Evolutionary conservation across 2,113 vertebrate genomes (phyloP).

Genomic region (Phocoena sinus): DNA sequence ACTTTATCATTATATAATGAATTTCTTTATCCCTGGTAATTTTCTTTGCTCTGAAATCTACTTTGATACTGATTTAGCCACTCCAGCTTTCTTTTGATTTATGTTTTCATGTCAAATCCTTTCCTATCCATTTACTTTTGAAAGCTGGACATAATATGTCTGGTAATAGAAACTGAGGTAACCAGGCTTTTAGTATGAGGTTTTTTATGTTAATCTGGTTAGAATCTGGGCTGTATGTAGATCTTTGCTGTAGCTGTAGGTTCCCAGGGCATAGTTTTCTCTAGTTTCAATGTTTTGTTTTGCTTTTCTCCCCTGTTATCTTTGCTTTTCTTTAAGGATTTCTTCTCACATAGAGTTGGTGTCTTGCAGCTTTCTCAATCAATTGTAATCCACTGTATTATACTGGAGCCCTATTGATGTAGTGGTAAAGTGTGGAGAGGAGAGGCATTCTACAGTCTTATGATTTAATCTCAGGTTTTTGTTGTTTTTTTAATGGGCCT

Average conservation of each 20-base stretch:
- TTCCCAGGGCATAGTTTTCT: background rate
- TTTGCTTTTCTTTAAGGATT: background rate
- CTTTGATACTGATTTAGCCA: too few species aligned
- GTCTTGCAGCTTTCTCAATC: background rate
- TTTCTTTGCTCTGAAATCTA: too few species aligned
- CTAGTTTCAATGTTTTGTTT: background rate
- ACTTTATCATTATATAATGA: too few species aligned
- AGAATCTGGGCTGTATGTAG: background rate
- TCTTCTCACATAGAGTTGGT: background rate
- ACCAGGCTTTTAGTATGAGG: background rate
- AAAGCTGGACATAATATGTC: background rate
- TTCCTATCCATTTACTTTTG: background rate
- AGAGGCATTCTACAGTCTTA: too few species aligned
- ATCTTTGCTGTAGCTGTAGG: background rate
- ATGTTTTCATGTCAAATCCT: background rate
- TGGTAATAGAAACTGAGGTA: background rate
- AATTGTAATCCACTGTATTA: background rate
- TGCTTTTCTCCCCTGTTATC: background rate
- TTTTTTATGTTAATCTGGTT: background rate
- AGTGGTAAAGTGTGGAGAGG: too few species aligned
- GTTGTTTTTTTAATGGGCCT: background rate
- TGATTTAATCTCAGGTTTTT: background rate
- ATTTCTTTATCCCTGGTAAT: too few species aligned
- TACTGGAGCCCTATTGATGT: too few species aligned
- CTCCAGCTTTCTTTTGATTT: background rate